Percentiles rank a stretch among this genome's conserved stretches.
phyloP scores from a whole-genome alignment of 2,113 vertebrate species.

The Paradoxurus hermaphroditus region DNA sequence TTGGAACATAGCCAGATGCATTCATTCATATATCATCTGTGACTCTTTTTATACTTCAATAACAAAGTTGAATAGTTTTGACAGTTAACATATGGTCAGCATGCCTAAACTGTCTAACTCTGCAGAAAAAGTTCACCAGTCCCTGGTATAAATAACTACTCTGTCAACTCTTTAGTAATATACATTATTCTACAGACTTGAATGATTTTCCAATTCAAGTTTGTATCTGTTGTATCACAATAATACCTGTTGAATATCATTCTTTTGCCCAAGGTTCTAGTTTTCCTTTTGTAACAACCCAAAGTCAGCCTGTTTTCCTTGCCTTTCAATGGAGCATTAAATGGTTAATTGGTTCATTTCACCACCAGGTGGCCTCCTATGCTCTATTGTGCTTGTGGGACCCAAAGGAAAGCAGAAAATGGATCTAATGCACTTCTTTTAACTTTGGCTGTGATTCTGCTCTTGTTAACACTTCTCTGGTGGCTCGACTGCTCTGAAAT shows the following conservation, averaged over 20 bases:
- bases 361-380: constrained; percentile 85
- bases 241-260: neutral
- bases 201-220: neutral
- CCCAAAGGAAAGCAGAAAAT: neutral
- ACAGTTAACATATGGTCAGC: neutral
- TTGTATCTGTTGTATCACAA: neutral
- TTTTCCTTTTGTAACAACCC: neutral
- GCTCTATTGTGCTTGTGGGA: constrained; percentile 71
- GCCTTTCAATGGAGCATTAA: constrained; percentile 35
- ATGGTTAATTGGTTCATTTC: constrained; percentile 75
- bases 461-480: neutral
- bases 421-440: constrained; percentile 9
- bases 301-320: neutral
- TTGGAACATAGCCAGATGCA: neutral
- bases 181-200: neutral
- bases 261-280: constrained; percentile 13
- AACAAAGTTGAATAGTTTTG: neutral
- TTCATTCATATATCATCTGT: neutral
- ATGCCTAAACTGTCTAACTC: neutral
- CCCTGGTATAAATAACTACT: neutral
- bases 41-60: neutral
- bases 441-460: neutral
- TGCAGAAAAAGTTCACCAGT: neutral
- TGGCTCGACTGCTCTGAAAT: neutral
- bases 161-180: neutral